phyloP scores from a whole-genome alignment of 2,113 vertebrate genomes.

The Brienomyrus brachyistius region DNA sequence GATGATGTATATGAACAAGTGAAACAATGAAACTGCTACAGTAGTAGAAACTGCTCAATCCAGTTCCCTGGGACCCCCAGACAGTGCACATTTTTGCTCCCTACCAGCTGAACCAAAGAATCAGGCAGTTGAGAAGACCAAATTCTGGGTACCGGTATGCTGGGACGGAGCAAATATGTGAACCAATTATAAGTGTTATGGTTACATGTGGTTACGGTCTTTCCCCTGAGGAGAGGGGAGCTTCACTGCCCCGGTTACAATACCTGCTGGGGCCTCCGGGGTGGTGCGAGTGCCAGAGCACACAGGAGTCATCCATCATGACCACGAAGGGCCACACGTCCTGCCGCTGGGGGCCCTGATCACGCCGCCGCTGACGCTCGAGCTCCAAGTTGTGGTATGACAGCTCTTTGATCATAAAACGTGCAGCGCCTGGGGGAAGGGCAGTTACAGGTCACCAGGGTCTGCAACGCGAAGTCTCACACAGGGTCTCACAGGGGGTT shows the following conservation, averaged over 20 bases:
- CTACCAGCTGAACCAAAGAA: neutral
- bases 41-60: neutral
- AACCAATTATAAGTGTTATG: neutral
- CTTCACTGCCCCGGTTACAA: neutral
- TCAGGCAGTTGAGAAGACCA: neutral
- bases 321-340: conserved; percentile 94
- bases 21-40: neutral
- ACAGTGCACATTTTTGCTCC: neutral
- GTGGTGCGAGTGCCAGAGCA: conserved; percentile 81
- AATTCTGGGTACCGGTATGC: neutral
- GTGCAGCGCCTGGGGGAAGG: conserved; percentile 73
- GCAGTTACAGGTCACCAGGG: conserved; percentile 57
- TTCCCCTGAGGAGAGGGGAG: neutral
- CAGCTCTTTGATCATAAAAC: conserved; percentile 96
- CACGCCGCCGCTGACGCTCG: conserved; percentile 86
- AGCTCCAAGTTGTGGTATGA: conserved; percentile 95
- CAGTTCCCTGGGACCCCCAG: neutral
- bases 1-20: neutral
- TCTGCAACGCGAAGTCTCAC: neutral
- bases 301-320: conserved; percentile 94
- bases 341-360: conserved; percentile 81
- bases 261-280: conserved; percentile 69
- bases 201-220: neutral
- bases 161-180: neutral
- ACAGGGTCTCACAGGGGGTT: neutral